A percentile compares a stretch with the other conserved stretches of the same genome.
These are phyloP conservation scores for Griposia aprilina DNA, from an alignment of 2,888 invertebrate species.

Conservation along the genomic window DNA sequence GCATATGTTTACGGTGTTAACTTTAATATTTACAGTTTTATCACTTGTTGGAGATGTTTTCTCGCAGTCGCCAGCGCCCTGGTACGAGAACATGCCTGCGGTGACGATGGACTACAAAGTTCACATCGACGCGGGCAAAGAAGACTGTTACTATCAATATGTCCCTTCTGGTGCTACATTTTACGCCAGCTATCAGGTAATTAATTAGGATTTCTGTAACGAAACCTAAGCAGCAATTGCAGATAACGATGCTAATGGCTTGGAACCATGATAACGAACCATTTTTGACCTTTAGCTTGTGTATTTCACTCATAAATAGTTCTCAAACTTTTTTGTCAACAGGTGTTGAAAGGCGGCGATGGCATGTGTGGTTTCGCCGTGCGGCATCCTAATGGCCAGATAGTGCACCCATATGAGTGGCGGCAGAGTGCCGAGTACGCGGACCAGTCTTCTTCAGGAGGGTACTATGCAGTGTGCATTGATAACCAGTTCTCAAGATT, in stretches of 20 bases:
- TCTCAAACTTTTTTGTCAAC: constrained; percentile 52
- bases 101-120: constrained; percentile 99
- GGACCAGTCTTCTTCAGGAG: constrained; percentile 94
- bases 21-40: constrained; percentile 88
- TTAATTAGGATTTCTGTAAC: constrained; percentile 62
- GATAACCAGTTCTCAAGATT: constrained; percentile 98
- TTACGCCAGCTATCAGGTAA: constrained; percentile 98
- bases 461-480: constrained; percentile 97
- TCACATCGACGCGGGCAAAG: constrained; percentile 97
- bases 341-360: constrained; percentile 98
- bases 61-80: constrained; percentile 92
- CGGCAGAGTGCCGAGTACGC: constrained; percentile 97
- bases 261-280: not conserved
- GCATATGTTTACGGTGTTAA: constrained; percentile 87
- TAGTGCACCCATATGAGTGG: constrained; percentile 98
- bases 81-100: constrained; percentile 97
- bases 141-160: constrained; percentile 98
- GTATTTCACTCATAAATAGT: constrained; percentile 44
- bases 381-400: constrained; percentile 95
- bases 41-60: constrained; percentile 87
- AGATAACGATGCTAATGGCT: constrained; percentile 21
- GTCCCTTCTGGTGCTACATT: constrained; percentile 97
- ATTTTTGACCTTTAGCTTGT: not conserved
- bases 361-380: constrained; percentile 98
- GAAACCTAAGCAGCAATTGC: constrained; percentile 23